Evolutionary conservation across 2,797 vertebrate genomes (phyloP).

Genomic region (Lutjanus argentimaculatus): DNA sequence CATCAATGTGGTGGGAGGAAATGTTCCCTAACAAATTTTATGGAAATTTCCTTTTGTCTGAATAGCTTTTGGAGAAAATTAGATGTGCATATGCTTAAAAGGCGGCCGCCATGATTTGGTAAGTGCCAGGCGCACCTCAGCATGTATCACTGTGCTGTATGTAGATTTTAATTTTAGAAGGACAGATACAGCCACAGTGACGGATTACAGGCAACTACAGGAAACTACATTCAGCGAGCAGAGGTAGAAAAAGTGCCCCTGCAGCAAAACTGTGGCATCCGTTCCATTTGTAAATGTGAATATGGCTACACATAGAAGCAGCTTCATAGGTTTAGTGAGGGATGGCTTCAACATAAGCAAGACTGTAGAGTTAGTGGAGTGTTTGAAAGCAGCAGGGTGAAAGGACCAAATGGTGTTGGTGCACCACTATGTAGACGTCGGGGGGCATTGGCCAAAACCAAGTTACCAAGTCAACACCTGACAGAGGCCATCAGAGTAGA

Average conservation of each 20-base stretch:
- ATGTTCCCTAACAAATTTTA: constrained; percentile 76
- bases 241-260: constrained; percentile 11
- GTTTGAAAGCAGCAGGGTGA: not conserved
- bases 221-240: constrained; percentile 22
- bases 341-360: not conserved
- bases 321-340: not conserved
- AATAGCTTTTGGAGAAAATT: constrained; percentile 59
- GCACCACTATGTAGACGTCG: too few relatives aligned
- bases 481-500: too few relatives aligned
- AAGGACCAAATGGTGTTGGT: not conserved
- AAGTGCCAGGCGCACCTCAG: constrained; percentile 43
- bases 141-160: constrained; percentile 38
- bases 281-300: constrained; percentile 17
- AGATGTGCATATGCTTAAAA: constrained; percentile 71
- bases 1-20: constrained; percentile 72
- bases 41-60: constrained; percentile 83
- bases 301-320: not conserved
- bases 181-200: constrained; percentile 45
- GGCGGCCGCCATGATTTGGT: constrained; percentile 40
- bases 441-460: too few relatives aligned
- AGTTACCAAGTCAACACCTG: too few relatives aligned
- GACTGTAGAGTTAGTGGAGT: not conserved
- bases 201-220: constrained; percentile 49
- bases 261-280: constrained; percentile 24
- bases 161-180: constrained; percentile 60